These are phyloP conservation scores for Acanthurus tractus DNA, from an alignment of 2,797 vertebrate genomes.

Conservation along the genomic window DNA sequence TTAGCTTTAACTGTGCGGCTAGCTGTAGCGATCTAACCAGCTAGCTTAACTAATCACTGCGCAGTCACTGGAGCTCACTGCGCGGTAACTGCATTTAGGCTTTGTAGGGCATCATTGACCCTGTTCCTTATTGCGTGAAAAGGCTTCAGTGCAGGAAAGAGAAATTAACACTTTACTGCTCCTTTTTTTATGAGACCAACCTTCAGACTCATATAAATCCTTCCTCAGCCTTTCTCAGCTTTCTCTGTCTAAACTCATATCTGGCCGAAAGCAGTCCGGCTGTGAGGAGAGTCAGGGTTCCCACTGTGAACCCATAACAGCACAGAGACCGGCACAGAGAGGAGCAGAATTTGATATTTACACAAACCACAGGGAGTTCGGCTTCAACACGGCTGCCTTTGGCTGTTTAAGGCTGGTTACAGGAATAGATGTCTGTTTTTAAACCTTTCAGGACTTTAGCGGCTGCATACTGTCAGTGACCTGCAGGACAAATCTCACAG, in stretches of 20 bases:
- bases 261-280: conserved; percentile 38
- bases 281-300: conserved; percentile 40
- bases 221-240: neutral
- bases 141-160: neutral
- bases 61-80: neutral
- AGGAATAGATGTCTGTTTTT: conserved; percentile 31
- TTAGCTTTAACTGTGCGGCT: neutral
- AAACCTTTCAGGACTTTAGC: conserved; percentile 35
- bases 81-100: too few species aligned
- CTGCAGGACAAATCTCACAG: conserved; percentile 13
- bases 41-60: neutral
- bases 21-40: neutral
- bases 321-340: conserved; percentile 35
- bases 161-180: conserved; percentile 2
- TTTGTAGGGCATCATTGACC: neutral
- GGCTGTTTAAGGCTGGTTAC: conserved; percentile 33
- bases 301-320: conserved; percentile 44
- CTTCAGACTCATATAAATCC: neutral
- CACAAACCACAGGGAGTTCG: conserved; percentile 54
- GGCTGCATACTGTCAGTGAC: conserved; percentile 21
- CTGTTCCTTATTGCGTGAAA: conserved; percentile 1
- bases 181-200: conserved; percentile 16
- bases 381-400: conserved; percentile 30
- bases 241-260: conserved; percentile 34
- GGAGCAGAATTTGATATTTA: conserved; percentile 59